phyloP scores from a whole-genome alignment of 1,140 invertebrate genomes.

The Caenorhabditis remanei region DNA sequence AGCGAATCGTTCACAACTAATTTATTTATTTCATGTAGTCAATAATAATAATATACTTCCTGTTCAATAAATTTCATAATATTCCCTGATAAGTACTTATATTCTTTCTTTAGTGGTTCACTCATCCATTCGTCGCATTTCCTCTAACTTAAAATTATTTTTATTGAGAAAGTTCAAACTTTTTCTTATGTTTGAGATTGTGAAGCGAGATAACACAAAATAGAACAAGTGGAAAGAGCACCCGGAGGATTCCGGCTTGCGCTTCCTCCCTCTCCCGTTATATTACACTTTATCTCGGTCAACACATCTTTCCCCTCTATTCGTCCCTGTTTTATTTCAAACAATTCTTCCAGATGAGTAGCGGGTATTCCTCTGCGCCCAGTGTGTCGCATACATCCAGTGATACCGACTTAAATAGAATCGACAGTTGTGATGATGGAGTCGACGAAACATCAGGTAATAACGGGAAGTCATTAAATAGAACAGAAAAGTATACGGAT shows the following conservation, averaged over 20 bases:
- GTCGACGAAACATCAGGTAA: conserved; percentile 27
- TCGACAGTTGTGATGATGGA: conserved; percentile 30
- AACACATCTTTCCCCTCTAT: conserved; percentile 1
- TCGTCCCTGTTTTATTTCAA: background rate
- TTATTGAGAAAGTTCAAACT: background rate
- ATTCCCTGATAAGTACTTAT: background rate
- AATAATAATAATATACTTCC: background rate
- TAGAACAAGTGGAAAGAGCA: conserved; percentile 48
- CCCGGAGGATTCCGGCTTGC: conserved; percentile 32
- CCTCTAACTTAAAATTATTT: background rate
- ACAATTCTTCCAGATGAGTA: conserved; percentile 30
- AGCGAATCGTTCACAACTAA: background rate
- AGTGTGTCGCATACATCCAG: conserved; percentile 34
- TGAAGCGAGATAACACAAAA: background rate
- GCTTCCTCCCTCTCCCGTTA: background rate
- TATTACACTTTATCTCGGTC: conserved; percentile 52
- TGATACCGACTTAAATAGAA: conserved; percentile 22
- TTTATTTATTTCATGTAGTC: conserved; percentile 21
- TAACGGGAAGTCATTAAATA: background rate
- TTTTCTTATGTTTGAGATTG: background rate
- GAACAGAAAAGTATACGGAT: background rate
- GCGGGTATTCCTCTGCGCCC: conserved; percentile 38
- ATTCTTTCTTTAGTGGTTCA: conserved; percentile 18
- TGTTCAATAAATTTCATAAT: background rate
- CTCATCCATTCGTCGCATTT: conserved; percentile 2